These are phyloP conservation scores for Halisarca cf. caerulea DNA, from an alignment of 37 sponge, comb jelly and placozoan genomes.

Conservation along the genomic window DNA sequence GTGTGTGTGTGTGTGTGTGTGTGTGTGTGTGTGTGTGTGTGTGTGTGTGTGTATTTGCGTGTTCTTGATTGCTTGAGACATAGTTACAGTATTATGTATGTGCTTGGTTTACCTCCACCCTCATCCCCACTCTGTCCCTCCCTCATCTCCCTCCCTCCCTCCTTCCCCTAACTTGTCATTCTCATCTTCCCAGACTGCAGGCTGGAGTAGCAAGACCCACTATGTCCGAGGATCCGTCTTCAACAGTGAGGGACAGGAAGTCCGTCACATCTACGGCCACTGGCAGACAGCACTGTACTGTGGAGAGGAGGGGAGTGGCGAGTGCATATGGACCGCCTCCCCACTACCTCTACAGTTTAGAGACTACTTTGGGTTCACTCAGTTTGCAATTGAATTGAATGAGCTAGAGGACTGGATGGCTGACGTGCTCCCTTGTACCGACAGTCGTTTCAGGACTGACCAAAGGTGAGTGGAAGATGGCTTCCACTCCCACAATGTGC, in stretches of 20 bases:
- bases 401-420: conserved; percentile 30
- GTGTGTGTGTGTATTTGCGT: too few relatives aligned
- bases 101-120: background rate
- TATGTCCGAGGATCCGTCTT: conserved; percentile 68
- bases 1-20: too few relatives aligned
- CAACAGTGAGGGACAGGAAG: conserved; percentile 47
- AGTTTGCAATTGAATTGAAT: conserved; percentile 75
- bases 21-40: too few relatives aligned
- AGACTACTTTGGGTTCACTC: conserved; percentile 65
- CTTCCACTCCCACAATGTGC: too few relatives aligned
- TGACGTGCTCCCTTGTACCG: conserved; percentile 55
- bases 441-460: conserved; percentile 74
- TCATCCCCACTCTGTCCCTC: too few relatives aligned
- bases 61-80: too few relatives aligned
- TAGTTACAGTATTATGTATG: too few relatives aligned
- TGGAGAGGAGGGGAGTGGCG: conserved; percentile 43
- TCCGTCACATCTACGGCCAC: conserved; percentile 63
- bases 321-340: conserved; percentile 62
- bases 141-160: background rate
- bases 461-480: conserved; percentile 70
- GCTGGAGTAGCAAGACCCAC: conserved; percentile 77
- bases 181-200: conserved; percentile 50
- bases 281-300: conserved; percentile 78
- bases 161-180: background rate
- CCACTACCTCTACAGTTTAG: conserved; percentile 45